Conservation (phyloP, 2,113 vertebrate species). For the Odocoileus virginianus region DNA sequence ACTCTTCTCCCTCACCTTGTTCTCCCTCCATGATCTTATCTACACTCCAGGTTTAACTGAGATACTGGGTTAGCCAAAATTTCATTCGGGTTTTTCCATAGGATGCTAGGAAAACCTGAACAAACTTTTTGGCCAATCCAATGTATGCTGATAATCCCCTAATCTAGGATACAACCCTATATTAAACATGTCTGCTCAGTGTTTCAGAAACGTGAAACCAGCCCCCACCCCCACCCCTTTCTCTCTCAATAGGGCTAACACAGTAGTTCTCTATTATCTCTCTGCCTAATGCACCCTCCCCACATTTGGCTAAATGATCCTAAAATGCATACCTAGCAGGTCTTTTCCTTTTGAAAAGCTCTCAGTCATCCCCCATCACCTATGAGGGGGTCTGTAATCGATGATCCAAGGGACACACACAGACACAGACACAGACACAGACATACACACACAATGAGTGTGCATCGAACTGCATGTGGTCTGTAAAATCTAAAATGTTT, state of each 20-base stretch:
- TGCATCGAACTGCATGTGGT: neutral
- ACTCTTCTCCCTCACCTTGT: neutral
- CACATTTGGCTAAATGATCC: neutral
- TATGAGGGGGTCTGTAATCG: neutral
- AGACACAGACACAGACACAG: neutral
- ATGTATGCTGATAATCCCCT: neutral
- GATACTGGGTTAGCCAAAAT: neutral
- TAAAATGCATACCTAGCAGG: neutral
- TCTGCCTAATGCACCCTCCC: neutral
- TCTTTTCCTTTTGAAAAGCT: neutral
- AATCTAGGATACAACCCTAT: neutral
- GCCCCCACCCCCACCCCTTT: rapidly evolving
- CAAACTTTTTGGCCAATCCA: neutral
- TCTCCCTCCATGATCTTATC: neutral
- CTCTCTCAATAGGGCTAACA: neutral
- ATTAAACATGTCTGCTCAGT: neutral
- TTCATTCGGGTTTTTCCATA: neutral
- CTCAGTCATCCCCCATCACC: neutral
- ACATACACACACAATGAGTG: neutral
- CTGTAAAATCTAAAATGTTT: neutral
- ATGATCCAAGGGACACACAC: neutral
- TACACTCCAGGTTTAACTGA: neutral
- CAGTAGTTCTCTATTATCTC: neutral
- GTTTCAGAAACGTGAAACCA: neutral
- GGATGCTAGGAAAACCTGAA: neutral